A percentile compares a stretch with the other conserved stretches of the same genome.
Conservation (phyloP, 2,888 invertebrate species). For the Microplitis deprimator region DNA sequence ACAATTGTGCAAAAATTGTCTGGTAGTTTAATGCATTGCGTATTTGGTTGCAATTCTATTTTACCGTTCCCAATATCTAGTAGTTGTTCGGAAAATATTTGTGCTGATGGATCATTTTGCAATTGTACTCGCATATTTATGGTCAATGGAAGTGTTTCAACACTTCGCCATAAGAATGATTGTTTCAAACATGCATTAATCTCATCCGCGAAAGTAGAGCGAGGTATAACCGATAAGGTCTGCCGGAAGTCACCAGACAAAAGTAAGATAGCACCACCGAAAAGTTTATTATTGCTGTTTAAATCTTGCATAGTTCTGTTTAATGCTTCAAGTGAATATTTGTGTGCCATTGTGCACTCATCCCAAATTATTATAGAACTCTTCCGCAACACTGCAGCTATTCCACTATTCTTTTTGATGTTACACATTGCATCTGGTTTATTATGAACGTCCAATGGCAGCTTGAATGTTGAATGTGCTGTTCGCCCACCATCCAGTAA, state of each 20-base stretch:
- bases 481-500: constrained; percentile 27
- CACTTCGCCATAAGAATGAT: constrained; percentile 47
- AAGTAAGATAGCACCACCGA: constrained; percentile 37
- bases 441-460: constrained; percentile 53
- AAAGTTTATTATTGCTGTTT: constrained; percentile 28
- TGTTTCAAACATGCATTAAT: constrained; percentile 38
- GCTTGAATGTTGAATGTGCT: constrained; percentile 45
- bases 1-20: background rate
- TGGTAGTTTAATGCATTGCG: background rate
- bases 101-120: constrained; percentile 55
- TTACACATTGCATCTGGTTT: constrained; percentile 55
- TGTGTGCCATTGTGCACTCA: constrained; percentile 29
- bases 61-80: background rate
- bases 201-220: constrained; percentile 33
- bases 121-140: constrained; percentile 56
- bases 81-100: background rate
- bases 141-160: constrained; percentile 46
- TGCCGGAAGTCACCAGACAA: constrained; percentile 41
- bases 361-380: constrained; percentile 51
- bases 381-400: constrained; percentile 54
- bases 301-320: constrained; percentile 37
- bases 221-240: constrained; percentile 39
- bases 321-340: constrained; percentile 38
- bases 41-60: background rate
- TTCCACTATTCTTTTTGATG: constrained; percentile 56